Conservation (phyloP, 2,888 invertebrate species). For the Eledona agricola region DNA sequence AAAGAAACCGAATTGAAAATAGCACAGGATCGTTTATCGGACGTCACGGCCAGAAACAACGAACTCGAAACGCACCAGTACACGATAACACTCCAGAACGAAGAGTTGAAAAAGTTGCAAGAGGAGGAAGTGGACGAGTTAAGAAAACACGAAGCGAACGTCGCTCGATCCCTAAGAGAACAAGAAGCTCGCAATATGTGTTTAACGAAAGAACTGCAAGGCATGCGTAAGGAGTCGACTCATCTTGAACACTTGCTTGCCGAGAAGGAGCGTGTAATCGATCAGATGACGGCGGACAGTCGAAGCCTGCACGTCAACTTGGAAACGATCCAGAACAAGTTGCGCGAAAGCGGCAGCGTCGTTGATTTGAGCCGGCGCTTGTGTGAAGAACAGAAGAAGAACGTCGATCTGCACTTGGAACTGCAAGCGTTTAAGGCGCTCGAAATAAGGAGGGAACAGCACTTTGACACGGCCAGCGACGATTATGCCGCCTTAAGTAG, state of each 20-base stretch:
- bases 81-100: slow-evolving; percentile 54
- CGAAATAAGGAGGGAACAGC: no score
- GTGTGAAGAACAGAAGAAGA: slow-evolving; percentile 65
- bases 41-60: slow-evolving; percentile 10
- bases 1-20: slow-evolving; percentile 12
- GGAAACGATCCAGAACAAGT: slow-evolving; percentile 64
- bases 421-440: slow-evolving; percentile 52
- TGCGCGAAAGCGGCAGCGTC: slow-evolving; percentile 63
- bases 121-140: slow-evolving; percentile 64
- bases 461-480: no score
- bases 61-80: slow-evolving; percentile 12
- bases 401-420: slow-evolving; percentile 57
- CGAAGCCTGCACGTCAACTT: slow-evolving; percentile 66
- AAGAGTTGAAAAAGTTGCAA: slow-evolving; percentile 61
- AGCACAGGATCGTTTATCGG: slow-evolving; percentile 2
- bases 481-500: no score
- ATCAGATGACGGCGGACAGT: slow-evolving; percentile 68
- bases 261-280: slow-evolving; percentile 68
- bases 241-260: slow-evolving; percentile 67
- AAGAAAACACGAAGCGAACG: slow-evolving; percentile 54
- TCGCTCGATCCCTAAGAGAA: slow-evolving; percentile 63
- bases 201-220: slow-evolving; percentile 63
- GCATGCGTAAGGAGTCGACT: slow-evolving; percentile 66
- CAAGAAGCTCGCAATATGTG: slow-evolving; percentile 65
- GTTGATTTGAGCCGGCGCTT: slow-evolving; percentile 67